phyloP scores from a whole-genome alignment of 2,113 vertebrate genomes.

The Neopipo cinnamomea region DNA sequence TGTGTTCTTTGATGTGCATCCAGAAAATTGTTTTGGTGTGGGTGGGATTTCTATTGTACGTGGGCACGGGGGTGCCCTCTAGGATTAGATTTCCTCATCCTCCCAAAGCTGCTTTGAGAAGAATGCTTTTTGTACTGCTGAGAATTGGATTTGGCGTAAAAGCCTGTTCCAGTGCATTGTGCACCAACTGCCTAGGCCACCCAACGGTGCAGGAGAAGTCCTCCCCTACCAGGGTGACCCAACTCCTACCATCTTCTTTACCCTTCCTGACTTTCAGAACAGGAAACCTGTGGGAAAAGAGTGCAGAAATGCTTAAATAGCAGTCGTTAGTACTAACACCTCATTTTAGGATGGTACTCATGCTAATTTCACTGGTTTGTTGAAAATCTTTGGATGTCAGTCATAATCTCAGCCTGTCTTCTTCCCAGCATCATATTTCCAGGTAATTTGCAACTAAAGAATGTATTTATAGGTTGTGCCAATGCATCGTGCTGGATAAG shows the following conservation, averaged over 20 bases:
- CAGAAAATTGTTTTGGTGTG: constrained; percentile 42
- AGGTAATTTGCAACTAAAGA: neutral
- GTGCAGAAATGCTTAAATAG: neutral
- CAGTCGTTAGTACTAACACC: neutral
- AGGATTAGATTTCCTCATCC: constrained; percentile 40
- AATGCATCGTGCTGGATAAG: neutral
- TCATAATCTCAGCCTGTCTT: neutral
- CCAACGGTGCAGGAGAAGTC: fast-evolving
- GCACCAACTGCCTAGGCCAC: neutral
- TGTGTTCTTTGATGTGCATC: constrained; percentile 13
- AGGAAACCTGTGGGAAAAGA: neutral
- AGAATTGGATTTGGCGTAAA: neutral
- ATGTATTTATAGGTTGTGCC: neutral
- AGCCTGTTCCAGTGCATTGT: neutral
- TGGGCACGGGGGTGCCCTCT: neutral
- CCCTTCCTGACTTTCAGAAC: neutral
- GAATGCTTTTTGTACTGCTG: constrained; percentile 23
- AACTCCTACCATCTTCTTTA: neutral
- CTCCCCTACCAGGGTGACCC: neutral
- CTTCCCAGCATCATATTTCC: neutral
- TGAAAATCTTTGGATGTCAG: neutral
- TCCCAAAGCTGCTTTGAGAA: constrained; percentile 39
- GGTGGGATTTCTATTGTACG: constrained; percentile 24
- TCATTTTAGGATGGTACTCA: neutral
- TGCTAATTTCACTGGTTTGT: neutral